Percentiles rank a stretch among this genome's conserved stretches.
Conservation (phyloP, 2,113 vertebrate species). For the Mirza zaza region DNA sequence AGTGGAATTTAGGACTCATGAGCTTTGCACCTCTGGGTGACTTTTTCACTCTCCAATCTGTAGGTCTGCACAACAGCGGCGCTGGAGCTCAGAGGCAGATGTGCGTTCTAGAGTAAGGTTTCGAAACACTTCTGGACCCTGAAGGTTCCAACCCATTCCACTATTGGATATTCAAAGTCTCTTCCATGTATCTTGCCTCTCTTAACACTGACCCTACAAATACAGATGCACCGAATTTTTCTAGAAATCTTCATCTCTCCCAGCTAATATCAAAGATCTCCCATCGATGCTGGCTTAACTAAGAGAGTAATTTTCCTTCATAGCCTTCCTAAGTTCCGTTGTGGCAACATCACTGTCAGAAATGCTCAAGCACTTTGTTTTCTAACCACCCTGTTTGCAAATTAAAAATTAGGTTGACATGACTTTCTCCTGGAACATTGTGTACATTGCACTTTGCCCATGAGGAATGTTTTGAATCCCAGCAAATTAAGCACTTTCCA, state of each 20-base stretch:
- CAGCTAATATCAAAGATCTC: not conserved
- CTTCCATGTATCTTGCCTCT: not conserved
- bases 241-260: not conserved
- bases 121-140: not conserved
- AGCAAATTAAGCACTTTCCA: slow-evolving; percentile 79
- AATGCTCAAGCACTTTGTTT: slow-evolving; percentile 52
- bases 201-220: not conserved
- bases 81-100: not conserved
- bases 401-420: slow-evolving; percentile 64
- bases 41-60: not conserved
- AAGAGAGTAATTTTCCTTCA: not conserved
- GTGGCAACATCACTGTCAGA: not conserved
- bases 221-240: not conserved
- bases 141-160: not conserved
- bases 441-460: slow-evolving; percentile 73
- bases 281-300: not conserved
- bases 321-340: not conserved
- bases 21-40: not conserved
- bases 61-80: rapidly evolving
- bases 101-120: not conserved
- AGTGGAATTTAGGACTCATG: too few species aligned
- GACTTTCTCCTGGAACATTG: slow-evolving; percentile 56
- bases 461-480: slow-evolving; percentile 74
- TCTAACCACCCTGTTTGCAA: slow-evolving; percentile 71
- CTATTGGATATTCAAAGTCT: not conserved